A percentile compares a stretch with the other conserved stretches of the same genome.
Evolutionary conservation across 2,113 vertebrate genomes (phyloP).

Genomic region (Pelodiscus sinensis): DNA sequence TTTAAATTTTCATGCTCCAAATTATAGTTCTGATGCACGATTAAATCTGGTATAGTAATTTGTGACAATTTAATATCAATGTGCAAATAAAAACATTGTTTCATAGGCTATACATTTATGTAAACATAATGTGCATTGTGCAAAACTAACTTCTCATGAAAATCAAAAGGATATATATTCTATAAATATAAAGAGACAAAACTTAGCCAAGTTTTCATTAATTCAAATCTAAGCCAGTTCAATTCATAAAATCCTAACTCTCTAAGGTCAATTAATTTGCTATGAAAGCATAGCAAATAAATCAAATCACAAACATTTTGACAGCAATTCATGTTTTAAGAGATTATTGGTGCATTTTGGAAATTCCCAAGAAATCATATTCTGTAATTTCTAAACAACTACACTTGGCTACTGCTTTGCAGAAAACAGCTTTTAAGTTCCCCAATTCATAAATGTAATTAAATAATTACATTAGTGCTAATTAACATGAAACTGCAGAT

Average conservation of each 20-base stretch:
- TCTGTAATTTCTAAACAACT: conserved; percentile 69
- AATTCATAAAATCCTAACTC: conserved; percentile 50
- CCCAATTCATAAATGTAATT: conserved; percentile 99
- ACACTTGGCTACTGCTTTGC: conserved; percentile 43
- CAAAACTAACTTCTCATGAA: neutral
- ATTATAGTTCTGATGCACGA: neutral
- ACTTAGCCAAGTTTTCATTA: conserved; percentile 57
- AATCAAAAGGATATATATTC: neutral
- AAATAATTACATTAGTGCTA: conserved; percentile 99
- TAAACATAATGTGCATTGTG: neutral
- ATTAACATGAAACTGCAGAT: conserved; percentile 97
- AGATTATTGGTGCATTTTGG: conserved; percentile 37
- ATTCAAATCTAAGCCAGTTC: conserved; percentile 62
- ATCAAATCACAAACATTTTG: conserved; percentile 40
- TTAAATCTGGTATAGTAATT: neutral
- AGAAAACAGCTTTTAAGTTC: conserved; percentile 75
- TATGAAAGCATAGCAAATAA: conserved; percentile 49
- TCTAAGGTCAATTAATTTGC: conserved; percentile 58
- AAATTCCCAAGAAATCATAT: conserved; percentile 57
- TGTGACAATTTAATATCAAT: neutral
- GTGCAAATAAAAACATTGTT: neutral
- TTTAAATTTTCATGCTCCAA: neutral
- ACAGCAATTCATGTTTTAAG: conserved; percentile 46
- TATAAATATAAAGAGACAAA: neutral
- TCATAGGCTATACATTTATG: neutral